Evolutionary conservation across 2,888 invertebrate species (phyloP), one percentile per base, ranked within the genome.

Genomic region (Eurytoma californica): DNA sequence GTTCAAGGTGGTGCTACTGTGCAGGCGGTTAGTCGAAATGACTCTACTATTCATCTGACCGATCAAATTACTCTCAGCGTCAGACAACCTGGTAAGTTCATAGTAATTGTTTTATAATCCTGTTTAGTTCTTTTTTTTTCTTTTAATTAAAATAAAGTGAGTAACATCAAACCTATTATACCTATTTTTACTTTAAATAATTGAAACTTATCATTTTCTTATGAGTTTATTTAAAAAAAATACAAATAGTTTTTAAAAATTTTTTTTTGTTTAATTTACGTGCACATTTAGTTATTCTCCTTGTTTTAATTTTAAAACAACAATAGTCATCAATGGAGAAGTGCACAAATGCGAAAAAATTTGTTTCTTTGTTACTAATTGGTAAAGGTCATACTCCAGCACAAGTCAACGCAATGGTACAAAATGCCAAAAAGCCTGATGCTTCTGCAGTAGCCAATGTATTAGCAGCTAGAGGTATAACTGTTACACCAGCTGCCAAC

Each of bases 361-460:
- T 82, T 82, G 70, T 77, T 79, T 79, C 66, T 68, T 80, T 83
- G 83, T 83, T 84, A 86, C 85, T 88, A 87, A 88, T 87, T 73
- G 5, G 72, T 83, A 78, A 88, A 90, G 89, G 89, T 87, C 87
- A 88, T 84, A 86, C 86, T 85, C 86, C 88, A 87, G 88, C 88
- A 82, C 89, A 89, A 87, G 85, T 87, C 72, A 89, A 84, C 72
- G 82, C 85, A 28, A 82, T 86, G 13, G 84, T 84, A 14, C 82
- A 86, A 13, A 79, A 82, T 72, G 87, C 91, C 2, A 93, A 93
- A 68, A 94, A 94, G 85, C 93, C 93, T 57, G 94, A 95, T 87
- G 94, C 95, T 0, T 94, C 93, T 85, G 94, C 94, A 0, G 95
- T 96, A 85, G 95, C 95, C 0, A 94, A 94, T 86, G 94, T 95